A percentile compares a stretch with the other conserved stretches of the same genome.
Conservation (phyloP, 2,113 vertebrate genomes). For the Gyps fulvus region DNA sequence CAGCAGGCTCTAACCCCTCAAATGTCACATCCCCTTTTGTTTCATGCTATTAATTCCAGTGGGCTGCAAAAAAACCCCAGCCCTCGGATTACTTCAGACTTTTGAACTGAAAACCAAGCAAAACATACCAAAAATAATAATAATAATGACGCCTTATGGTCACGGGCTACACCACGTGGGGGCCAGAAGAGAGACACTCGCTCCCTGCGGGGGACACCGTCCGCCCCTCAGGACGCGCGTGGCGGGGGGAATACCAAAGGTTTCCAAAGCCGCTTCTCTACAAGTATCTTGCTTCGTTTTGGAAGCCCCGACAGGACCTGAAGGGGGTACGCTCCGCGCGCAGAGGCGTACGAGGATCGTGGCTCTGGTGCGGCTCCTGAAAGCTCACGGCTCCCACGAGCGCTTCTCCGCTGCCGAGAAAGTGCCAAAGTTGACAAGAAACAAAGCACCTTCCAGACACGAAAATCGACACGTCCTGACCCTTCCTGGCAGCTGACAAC, state of each 20-base stretch:
- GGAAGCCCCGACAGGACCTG: background rate
- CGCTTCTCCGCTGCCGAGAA: background rate
- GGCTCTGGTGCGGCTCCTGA: background rate
- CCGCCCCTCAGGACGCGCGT: accelerated
- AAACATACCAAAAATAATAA: background rate
- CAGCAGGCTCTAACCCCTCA: background rate
- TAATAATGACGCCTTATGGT: background rate
- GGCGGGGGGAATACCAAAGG: background rate
- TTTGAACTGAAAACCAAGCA: background rate
- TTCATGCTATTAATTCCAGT: background rate
- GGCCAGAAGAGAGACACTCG: background rate
- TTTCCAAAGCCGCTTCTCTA: background rate
- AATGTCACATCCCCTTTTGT: constrained; percentile 4
- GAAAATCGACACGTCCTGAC: background rate
- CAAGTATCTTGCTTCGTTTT: background rate
- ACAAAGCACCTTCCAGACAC: background rate
- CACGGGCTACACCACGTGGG: accelerated
- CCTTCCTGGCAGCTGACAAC: background rate
- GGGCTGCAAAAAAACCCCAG: background rate
- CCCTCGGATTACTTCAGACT: background rate
- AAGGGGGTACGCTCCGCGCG: accelerated
- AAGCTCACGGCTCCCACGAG: accelerated
- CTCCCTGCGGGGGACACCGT: too few relatives aligned
- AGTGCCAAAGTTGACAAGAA: background rate
- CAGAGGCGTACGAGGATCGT: accelerated